Evolutionary conservation across 1,140 invertebrate genomes (phyloP).

Genomic region (Geopemphigus sp.): DNA sequence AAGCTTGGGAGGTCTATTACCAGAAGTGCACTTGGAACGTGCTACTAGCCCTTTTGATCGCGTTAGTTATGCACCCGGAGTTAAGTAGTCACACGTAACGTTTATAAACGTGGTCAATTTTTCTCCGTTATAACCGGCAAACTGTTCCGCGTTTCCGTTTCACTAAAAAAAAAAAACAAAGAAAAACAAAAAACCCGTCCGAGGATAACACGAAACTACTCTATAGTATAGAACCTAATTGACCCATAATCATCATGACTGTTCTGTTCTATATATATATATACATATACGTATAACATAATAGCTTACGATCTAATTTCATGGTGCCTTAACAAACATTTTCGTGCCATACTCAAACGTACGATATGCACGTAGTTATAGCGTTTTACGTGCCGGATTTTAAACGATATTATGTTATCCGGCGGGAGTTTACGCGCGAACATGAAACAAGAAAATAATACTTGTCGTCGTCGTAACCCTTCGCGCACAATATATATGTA

Average conservation of each 20-base stretch:
- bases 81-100: not conserved
- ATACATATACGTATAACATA: no score
- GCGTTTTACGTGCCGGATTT: no score
- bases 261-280: no score
- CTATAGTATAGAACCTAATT: not conserved
- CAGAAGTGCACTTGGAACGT: conserved; percentile 9
- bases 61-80: conserved; percentile 35
- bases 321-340: conserved; percentile 3
- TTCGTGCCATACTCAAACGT: no score
- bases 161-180: not conserved
- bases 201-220: not conserved
- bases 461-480: no score
- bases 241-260: not conserved
- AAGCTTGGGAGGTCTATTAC: conserved; percentile 19
- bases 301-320: not conserved
- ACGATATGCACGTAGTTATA: no score
- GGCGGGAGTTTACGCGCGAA: no score
- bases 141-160: conserved; percentile 1
- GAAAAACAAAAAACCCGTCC: not conserved
- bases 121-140: not conserved
- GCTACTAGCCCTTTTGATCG: conserved; percentile 1
- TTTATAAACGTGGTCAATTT: not conserved
- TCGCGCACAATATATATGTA: no score
- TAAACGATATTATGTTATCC: no score
- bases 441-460: no score